Evolutionary conservation across 2,113 vertebrate species (phyloP), one percentile per base, ranked within the genome.

Genomic region (Pedetes capensis): DNA sequence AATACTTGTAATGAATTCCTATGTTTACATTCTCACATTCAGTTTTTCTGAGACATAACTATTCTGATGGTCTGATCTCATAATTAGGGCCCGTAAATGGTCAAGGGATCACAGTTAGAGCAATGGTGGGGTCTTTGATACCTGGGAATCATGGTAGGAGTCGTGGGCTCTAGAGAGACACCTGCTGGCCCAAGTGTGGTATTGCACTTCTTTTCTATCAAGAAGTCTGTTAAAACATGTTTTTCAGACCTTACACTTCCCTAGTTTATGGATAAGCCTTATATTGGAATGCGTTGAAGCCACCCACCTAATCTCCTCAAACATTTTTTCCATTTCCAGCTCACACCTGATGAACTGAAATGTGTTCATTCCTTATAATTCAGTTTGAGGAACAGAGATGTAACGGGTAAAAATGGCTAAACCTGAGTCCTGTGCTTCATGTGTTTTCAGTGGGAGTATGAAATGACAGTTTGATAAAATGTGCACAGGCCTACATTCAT

Each of bases 121-220:
- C 14, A 25, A 1, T 14, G 0, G 0, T 11, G 27, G 10, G 9
- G 10, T 91, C n/a, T 53, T 49, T 11, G 37, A 0, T 27, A 18
- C 16, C 29, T 79, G 39, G n/a, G n/a, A n/a, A 1, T n/a, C 29
- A 2, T 29, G 44, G 49, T 86, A 57, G 23, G 23, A 22, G 49
- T 39, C 8, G 1, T 51, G 27, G 32, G 44, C 44, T 89, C 32
- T 39, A 68, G 75, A 74, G 91, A 69, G 95, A 93, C 95, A 87
- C 47, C 87, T 97, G 84, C 87, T 96, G 94, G 94, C 87, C n/a
- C 17, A 66, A 44, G 34, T 59, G 57, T 39, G 51, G 87, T 37
- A 6, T 76, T 75, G 57, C 83, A 44, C 16, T 47, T 8, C 66
- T 59, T 47, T 85, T 89, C 42, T 87, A 0, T 44, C 25, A 59